phyloP scores from a whole-genome alignment of 2,888 invertebrate species.

The Apotomis turbidana region DNA sequence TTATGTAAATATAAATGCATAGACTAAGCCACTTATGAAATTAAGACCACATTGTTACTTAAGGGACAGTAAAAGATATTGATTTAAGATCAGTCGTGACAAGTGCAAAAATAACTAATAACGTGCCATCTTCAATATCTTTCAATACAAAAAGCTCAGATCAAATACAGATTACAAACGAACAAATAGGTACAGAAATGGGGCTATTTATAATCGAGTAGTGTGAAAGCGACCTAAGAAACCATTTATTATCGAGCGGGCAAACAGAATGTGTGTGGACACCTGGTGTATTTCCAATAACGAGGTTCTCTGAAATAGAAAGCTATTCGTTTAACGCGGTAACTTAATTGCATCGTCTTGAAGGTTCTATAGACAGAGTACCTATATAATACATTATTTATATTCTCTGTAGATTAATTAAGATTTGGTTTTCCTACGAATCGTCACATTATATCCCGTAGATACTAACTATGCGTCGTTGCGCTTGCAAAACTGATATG shows the following conservation, averaged over 20 bases:
- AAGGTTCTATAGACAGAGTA: not conserved
- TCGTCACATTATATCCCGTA: too few species aligned
- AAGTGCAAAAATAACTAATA: not conserved
- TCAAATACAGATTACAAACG: not conserved
- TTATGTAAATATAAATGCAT: too few species aligned
- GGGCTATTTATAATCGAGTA: slow-evolving; percentile 2
- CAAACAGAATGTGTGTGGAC: slow-evolving; percentile 32
- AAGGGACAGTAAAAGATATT: too few species aligned
- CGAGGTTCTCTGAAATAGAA: slow-evolving; percentile 30
- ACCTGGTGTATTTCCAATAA: slow-evolving; percentile 39
- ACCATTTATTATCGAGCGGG: slow-evolving; percentile 34
- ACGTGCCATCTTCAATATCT: not conserved
- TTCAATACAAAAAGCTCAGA: not conserved
- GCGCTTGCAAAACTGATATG: too few species aligned
- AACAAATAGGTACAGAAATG: not conserved
- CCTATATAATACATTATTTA: too few species aligned
- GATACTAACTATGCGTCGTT: too few species aligned
- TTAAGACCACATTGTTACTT: too few species aligned
- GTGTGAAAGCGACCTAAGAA: not conserved
- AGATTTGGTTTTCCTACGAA: too few species aligned
- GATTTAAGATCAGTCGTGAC: too few species aligned
- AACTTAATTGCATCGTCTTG: not conserved
- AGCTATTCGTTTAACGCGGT: not conserved
- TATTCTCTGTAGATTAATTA: too few species aligned
- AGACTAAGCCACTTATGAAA: too few species aligned